Evolutionary conservation across 2,113 vertebrate genomes (phyloP).

Genomic region (Heptranchias perlo): DNA sequence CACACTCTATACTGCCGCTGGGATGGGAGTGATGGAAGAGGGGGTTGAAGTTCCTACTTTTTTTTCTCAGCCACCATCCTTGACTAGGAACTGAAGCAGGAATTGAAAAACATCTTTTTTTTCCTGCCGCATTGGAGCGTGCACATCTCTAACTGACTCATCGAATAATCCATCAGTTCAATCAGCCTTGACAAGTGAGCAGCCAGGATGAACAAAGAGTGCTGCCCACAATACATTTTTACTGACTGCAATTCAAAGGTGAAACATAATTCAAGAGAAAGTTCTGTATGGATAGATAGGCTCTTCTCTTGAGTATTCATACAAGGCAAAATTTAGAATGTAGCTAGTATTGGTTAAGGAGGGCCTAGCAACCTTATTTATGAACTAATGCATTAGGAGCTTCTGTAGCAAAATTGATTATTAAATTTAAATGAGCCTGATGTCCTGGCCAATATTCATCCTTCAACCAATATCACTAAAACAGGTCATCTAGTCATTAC

Average conservation of each 20-base stretch:
- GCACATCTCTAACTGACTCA: neutral
- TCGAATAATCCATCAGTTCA: constrained; percentile 2
- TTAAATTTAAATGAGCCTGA: neutral
- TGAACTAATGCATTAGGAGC: neutral
- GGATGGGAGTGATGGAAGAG: neutral
- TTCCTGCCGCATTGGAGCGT: neutral
- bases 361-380: neutral
- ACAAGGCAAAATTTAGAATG: neutral
- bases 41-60: neutral
- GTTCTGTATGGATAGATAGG: neutral
- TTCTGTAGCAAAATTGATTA: neutral
- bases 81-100: neutral
- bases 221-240: neutral
- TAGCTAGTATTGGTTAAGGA: neutral
- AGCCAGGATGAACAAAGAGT: neutral
- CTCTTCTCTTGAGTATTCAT: neutral
- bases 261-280: neutral
- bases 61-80: neutral
- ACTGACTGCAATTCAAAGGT: neutral
- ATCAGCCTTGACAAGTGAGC: neutral
- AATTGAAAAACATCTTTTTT: neutral
- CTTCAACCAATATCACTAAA: neutral
- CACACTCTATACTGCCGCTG: neutral
- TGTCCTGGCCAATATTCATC: neutral
- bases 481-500: neutral